Conservation (phyloP, 1,140 invertebrate genomes). For the Achatina immaculata region DNA sequence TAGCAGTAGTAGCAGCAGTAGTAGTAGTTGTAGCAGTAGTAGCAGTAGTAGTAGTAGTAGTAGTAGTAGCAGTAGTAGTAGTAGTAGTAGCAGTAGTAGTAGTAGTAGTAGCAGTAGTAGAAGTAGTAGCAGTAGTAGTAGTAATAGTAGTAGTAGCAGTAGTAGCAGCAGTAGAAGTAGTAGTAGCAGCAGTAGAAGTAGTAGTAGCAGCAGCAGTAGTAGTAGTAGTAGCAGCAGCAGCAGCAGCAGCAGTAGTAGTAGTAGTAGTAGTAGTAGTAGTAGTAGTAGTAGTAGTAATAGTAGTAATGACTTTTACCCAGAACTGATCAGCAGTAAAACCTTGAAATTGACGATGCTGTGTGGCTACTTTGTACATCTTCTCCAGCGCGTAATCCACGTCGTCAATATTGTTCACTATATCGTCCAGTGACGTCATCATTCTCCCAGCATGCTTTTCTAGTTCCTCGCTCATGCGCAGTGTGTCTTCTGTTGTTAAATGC, state of each 20-base stretch:
- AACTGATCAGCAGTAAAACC: constrained; percentile 57
- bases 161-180: constrained; percentile 25
- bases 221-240: constrained; percentile 25
- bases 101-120: constrained; percentile 33
- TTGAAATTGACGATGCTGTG: constrained; percentile 49
- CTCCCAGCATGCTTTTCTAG: constrained; percentile 60
- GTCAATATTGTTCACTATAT: constrained; percentile 61
- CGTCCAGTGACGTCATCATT: constrained; percentile 63
- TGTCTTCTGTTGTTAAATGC: constrained; percentile 55
- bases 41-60: constrained; percentile 19
- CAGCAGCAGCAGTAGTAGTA: constrained; percentile 31
- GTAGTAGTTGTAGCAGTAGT: background rate
- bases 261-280: constrained; percentile 23
- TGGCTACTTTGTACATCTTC: constrained; percentile 52
- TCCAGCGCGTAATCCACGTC: constrained; percentile 61
- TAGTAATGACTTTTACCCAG: constrained; percentile 54
- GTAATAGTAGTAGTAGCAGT: constrained; percentile 36
- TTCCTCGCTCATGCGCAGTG: constrained; percentile 57
- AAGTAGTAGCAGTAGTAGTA: constrained; percentile 35
- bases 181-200: constrained; percentile 27
- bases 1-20: background rate
- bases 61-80: constrained; percentile 26
- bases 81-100: constrained; percentile 36
- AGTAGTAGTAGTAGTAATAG: constrained; percentile 36
- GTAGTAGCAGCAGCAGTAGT: constrained; percentile 26